phyloP scores from a whole-genome alignment of 2,888 invertebrate species.

The Caprella mutica region DNA sequence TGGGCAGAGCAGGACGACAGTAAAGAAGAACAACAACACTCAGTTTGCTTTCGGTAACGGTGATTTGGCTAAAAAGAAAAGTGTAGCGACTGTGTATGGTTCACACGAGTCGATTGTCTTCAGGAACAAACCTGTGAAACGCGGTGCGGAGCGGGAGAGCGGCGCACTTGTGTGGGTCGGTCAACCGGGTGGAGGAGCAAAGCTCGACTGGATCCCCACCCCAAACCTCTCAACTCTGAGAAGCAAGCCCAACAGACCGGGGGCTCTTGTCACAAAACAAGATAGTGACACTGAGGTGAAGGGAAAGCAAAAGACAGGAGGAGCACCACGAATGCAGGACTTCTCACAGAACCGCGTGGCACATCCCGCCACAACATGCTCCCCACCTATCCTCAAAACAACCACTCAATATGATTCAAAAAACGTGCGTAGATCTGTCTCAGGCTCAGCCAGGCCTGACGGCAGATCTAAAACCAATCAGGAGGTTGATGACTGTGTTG shows the following conservation, averaged over 20 bases:
- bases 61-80: too few relatives aligned
- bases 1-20: not conserved
- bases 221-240: constrained; percentile 26
- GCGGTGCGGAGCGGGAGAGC: constrained; percentile 10
- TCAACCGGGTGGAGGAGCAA: constrained; percentile 31
- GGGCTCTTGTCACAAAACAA: constrained; percentile 5
- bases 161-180: constrained; percentile 31
- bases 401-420: constrained; percentile 18
- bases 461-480: constrained; percentile 17
- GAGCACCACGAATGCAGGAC: constrained; percentile 1
- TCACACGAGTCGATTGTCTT: not conserved
- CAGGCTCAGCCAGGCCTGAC: constrained; percentile 17
- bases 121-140: not conserved
- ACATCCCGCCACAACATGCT: constrained; percentile 5
- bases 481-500: constrained; percentile 20
- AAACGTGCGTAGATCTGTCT: constrained; percentile 33
- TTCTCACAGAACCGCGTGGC: not conserved
- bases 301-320: not conserved
- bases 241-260: constrained; percentile 22
- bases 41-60: too few relatives aligned
- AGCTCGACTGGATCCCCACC: constrained; percentile 31
- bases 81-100: too few relatives aligned
- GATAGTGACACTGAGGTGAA: constrained; percentile 4
- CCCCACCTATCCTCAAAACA: constrained; percentile 11
- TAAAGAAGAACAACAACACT: too few relatives aligned